A percentile compares a stretch with the other conserved stretches of the same genome.
Conservation (phyloP, 2,113 vertebrate genomes). For the Baryphthengus martii region DNA sequence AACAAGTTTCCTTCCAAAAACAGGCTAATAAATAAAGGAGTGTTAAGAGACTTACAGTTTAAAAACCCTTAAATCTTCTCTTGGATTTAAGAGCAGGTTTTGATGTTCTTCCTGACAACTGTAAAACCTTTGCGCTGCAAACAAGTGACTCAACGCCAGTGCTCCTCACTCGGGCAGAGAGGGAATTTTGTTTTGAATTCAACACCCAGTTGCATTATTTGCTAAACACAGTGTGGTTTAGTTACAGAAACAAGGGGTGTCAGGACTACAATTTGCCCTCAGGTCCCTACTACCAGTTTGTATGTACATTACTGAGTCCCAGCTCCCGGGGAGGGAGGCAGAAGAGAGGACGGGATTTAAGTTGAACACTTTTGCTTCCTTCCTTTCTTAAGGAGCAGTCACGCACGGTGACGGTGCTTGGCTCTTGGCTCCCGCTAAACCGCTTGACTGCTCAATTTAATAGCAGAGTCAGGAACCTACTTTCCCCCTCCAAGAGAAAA, state of each 20-base stretch:
- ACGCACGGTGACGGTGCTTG: accelerated
- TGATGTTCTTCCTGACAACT: too few species aligned
- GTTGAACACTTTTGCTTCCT: neutral
- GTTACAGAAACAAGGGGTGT: accelerated
- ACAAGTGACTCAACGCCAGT: neutral
- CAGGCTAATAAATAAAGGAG: neutral
- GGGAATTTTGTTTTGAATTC: neutral
- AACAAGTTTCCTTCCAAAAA: neutral
- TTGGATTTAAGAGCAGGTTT: neutral
- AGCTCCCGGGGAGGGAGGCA: neutral
- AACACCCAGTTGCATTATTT: neutral
- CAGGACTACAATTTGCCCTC: neutral
- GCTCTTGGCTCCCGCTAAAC: neutral
- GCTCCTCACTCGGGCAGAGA: neutral
- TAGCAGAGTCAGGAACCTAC: neutral
- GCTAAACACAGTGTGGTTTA: neutral
- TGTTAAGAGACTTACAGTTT: neutral
- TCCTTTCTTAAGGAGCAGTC: neutral
- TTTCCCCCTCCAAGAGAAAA: neutral
- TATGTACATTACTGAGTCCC: neutral
- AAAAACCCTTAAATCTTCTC: neutral
- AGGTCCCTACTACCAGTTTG: accelerated
- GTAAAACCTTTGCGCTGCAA: neutral
- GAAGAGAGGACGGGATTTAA: neutral
- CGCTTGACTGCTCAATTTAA: neutral